Conservation (phyloP, 2,888 invertebrate genomes). For the Cetonia aurata region DNA sequence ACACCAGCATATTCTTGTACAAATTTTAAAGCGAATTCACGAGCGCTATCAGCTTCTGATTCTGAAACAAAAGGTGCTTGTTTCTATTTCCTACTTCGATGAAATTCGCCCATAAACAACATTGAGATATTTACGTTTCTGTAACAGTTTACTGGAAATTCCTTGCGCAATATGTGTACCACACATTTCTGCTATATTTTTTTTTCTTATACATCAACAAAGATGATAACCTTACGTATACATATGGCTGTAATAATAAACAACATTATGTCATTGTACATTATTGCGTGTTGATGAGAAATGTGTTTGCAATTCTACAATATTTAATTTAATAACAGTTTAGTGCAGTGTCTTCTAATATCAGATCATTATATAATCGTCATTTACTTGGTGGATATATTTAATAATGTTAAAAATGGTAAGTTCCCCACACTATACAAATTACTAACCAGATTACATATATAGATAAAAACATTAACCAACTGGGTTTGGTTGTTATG, state of each 20-base stretch:
- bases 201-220: not conserved
- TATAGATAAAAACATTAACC: too few species aligned
- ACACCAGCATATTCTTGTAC: too few species aligned
- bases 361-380: too few species aligned
- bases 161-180: not conserved
- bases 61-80: not conserved
- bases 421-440: too few species aligned
- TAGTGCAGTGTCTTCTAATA: not conserved
- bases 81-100: slow-evolving; percentile 23
- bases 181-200: not conserved
- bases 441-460: too few species aligned
- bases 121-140: not conserved
- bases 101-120: not conserved
- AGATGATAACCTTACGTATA: slow-evolving; percentile 5
- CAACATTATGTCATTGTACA: not conserved
- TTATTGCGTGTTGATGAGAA: not conserved
- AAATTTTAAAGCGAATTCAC: too few species aligned
- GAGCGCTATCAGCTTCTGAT: too few species aligned
- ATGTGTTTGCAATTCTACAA: not conserved
- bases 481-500: too few species aligned
- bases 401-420: too few species aligned
- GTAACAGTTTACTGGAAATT: not conserved
- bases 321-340: slow-evolving; percentile 1
- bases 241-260: slow-evolving; percentile 13
- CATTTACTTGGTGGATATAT: too few species aligned